These are phyloP conservation scores for Ispidina lecontei DNA, from an alignment of 2,797 vertebrate species.

Conservation along the genomic window DNA sequence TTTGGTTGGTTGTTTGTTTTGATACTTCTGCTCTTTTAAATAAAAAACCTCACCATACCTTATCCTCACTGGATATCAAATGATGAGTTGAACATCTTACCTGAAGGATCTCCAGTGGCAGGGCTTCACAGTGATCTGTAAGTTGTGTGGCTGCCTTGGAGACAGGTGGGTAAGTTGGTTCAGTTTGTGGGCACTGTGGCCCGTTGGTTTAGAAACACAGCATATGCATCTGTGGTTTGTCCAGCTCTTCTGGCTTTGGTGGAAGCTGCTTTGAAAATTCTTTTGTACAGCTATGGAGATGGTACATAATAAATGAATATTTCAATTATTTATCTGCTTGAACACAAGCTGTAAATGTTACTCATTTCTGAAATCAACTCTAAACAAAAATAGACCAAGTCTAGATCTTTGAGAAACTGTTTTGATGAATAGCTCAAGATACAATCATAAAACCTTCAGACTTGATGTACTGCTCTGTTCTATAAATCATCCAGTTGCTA, in stretches of 20 bases:
- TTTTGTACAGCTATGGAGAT: background rate
- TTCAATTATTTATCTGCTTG: slow-evolving; percentile 34
- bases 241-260: background rate
- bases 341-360: slow-evolving; percentile 25
- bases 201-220: background rate
- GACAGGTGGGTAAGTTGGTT: background rate
- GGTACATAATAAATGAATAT: background rate
- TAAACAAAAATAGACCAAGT: slow-evolving; percentile 25
- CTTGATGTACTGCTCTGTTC: slow-evolving; percentile 47
- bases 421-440: slow-evolving; percentile 54
- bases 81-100: background rate
- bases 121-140: background rate
- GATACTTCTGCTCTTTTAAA: background rate
- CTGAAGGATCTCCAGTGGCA: background rate
- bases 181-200: background rate
- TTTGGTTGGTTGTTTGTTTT: background rate
- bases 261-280: background rate
- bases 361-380: slow-evolving; percentile 55
- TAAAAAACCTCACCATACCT: background rate
- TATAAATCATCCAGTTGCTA: slow-evolving; percentile 43
- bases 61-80: background rate
- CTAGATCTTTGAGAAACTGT: slow-evolving; percentile 30
- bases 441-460: slow-evolving; percentile 46
- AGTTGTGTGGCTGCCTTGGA: background rate
- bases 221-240: background rate